These are phyloP conservation scores for Rhinella marina DNA, from an alignment of 2,797 vertebrate genomes.

Conservation along the genomic window DNA sequence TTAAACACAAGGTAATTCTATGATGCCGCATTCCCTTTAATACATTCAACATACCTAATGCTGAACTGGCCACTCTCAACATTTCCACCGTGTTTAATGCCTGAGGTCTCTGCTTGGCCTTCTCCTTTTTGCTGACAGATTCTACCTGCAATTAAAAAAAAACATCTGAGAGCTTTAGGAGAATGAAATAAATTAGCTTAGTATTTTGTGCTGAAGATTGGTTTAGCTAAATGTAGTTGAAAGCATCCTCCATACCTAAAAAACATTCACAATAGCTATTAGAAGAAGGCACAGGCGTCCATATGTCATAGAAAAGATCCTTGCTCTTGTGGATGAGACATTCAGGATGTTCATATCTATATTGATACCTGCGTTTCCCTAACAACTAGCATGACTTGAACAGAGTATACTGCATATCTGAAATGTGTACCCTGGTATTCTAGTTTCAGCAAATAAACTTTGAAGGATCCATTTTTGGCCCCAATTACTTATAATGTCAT, in stretches of 20 bases:
- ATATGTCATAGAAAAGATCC: not conserved
- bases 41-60: conserved; percentile 77
- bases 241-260: too few species aligned
- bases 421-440: too few species aligned
- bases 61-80: conserved; percentile 93
- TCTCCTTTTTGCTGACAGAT: conserved; percentile 93
- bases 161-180: not conserved
- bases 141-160: conserved; percentile 79
- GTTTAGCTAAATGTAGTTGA: too few species aligned
- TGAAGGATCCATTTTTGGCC: too few species aligned
- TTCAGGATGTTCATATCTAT: not conserved
- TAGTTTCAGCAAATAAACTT: too few species aligned
- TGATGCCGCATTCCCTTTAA: not conserved
- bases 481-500: too few species aligned
- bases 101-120: conserved; percentile 92
- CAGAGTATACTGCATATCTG: not conserved
- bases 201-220: not conserved
- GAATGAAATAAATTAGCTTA: not conserved
- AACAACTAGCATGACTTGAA: not conserved
- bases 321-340: not conserved
- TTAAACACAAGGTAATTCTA: too few species aligned
- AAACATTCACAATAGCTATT: too few species aligned
- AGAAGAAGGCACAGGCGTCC: not conserved
- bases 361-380: not conserved
- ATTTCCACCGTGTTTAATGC: conserved; percentile 98